Base-by-base conservation (phyloP, 2,888 invertebrate species). In the Megastigmus dorsalis region DNA sequence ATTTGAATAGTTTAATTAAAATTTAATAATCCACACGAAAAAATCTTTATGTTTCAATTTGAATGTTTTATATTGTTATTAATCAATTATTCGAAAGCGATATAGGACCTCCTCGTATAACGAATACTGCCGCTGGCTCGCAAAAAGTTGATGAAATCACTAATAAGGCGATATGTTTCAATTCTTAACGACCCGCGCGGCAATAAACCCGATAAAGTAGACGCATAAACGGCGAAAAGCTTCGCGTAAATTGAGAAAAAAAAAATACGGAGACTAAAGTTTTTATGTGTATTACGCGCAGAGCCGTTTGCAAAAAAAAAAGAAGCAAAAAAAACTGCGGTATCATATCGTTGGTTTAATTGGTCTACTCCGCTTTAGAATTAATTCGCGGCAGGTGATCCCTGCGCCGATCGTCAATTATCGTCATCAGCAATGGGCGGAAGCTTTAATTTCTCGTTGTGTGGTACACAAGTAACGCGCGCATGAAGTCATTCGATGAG, bases 81-180 rank as follows among this genome's bases (percentile, higher is more conserved):
- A n/a, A n/a, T n/a, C n/a, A n/a, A 33, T 20, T 48, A 43, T 45
- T 33, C 7, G 30, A 62, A 33, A 54, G 10, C 26, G n/a, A 30
- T 13, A 41, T n/a, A 9, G 36, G 36, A 57, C n/a, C 30, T 23
- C 28, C 41, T 26, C 28, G 36, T 15, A 3, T 54, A 52, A 48
- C 57, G 45, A 57, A 63, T 36, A 38, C 55, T 30, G 4, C 55
- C 41, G 4, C 13, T 3, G 28, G 13, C 10, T n/a, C 7, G 38
- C 26, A 57, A 55, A 54, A 71, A 63, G 48, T 45, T 55, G 55
- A 70, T 48, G 71, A 36, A 63, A 62, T 54, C 70, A 33, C 33
- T 68, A 48, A 68, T 41, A 38, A 20, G 23, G 7, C 43, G 38
- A 62, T 70, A 62, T 48, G 55, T 54, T 63, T 55, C 36, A 38